Percentiles rank a stretch among this genome's conserved stretches.
phyloP scores from a whole-genome alignment of 2,888 invertebrate species.

The Acleris laterana region DNA sequence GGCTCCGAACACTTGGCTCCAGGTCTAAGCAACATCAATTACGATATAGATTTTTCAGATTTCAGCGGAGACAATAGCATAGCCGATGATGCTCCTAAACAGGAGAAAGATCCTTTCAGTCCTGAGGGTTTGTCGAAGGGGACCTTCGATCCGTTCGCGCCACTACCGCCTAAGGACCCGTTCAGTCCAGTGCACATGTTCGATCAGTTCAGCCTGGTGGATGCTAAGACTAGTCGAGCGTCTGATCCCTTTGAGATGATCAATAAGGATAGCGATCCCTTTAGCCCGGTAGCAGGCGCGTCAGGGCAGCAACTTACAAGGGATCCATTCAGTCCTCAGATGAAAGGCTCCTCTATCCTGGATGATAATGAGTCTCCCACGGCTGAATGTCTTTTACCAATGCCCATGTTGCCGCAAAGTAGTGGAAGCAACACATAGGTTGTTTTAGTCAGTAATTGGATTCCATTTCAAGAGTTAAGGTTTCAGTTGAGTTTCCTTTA shows the following conservation, averaged over 20 bases:
- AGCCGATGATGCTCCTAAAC: slow-evolving; percentile 80
- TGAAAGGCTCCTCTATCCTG: slow-evolving; percentile 59
- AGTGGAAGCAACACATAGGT: slow-evolving; percentile 54
- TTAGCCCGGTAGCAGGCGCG: too few species aligned
- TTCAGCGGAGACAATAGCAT: slow-evolving; percentile 89
- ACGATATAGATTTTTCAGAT: slow-evolving; percentile 91
- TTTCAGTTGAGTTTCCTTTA: background rate
- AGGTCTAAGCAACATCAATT: slow-evolving; percentile 88
- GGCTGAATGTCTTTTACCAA: slow-evolving; percentile 80
- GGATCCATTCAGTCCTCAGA: slow-evolving; percentile 37
- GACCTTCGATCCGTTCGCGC: slow-evolving; percentile 50
- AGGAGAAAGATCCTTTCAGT: slow-evolving; percentile 83
- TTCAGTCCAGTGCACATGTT: slow-evolving; percentile 55
- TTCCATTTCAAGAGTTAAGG: too few species aligned
- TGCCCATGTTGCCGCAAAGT: slow-evolving; percentile 83
- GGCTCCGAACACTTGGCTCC: slow-evolving; percentile 81
- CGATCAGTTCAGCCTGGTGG: slow-evolving; percentile 67
- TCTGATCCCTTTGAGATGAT: slow-evolving; percentile 69
- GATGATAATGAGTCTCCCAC: slow-evolving; percentile 74
- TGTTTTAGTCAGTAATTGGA: background rate
- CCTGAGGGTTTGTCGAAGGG: slow-evolving; percentile 72
- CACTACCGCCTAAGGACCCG: slow-evolving; percentile 39
- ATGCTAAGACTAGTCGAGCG: slow-evolving; percentile 48
- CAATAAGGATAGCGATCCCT: slow-evolving; percentile 48
- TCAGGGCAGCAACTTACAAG: too few species aligned